These are phyloP conservation scores for Hymenochirus boettgeri DNA, from an alignment of 2,113 vertebrate genomes.

Conservation along the genomic window DNA sequence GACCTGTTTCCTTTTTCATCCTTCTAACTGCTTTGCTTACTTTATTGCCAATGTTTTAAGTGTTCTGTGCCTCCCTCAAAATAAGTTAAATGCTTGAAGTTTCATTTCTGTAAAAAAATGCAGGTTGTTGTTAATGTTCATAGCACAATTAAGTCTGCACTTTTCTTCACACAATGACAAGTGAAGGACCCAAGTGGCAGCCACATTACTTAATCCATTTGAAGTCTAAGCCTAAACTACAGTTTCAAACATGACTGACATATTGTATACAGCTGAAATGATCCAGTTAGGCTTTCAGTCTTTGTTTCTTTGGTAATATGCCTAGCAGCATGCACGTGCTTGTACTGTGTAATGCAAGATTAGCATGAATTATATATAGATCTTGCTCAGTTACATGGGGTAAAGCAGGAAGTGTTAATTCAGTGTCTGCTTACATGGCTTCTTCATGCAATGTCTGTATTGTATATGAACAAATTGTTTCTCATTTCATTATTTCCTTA, in stretches of 20 bases:
- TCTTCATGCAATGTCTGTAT: not conserved
- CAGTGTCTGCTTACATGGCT: not conserved
- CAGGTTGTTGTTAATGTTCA: no score
- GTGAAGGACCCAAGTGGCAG: no score
- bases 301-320: not conserved
- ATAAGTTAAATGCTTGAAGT: no score
- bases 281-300: not conserved
- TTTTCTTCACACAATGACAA: no score
- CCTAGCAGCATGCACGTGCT: not conserved
- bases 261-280: not conserved
- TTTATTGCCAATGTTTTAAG: not conserved
- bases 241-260: not conserved
- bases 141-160: no score
- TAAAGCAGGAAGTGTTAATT: conserved; percentile 1
- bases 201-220: no score
- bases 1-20: conserved; percentile 42
- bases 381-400: conserved; percentile 13
- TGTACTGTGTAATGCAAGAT: conserved; percentile 23
- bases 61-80: no score
- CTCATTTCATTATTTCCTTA: no score
- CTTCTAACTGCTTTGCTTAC: not conserved
- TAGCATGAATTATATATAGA: conserved; percentile 22
- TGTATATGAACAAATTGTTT: no score
- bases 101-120: no score
- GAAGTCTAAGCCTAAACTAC: no score